phyloP scores from a whole-genome alignment of 2,113 vertebrate species.

The Phalacrocorax carbo region DNA sequence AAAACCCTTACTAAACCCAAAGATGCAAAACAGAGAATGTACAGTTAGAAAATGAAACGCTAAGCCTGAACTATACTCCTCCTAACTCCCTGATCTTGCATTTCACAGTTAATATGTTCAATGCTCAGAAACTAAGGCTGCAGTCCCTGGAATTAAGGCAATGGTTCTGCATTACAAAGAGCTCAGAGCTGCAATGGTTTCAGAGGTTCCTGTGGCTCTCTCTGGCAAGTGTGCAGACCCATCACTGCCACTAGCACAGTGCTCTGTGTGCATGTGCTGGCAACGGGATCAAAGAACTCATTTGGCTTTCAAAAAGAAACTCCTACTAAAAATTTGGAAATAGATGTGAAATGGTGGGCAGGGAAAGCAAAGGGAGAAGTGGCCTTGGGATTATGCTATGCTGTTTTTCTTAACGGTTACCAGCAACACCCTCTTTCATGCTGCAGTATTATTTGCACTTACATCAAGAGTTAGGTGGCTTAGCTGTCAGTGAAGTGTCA shows the following conservation, averaged over 20 bases:
- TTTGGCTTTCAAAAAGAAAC: neutral
- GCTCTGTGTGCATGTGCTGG: neutral
- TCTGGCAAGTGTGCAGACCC: neutral
- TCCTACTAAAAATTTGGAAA: neutral
- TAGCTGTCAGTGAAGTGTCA: neutral
- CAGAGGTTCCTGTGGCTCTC: neutral
- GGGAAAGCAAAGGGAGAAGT: neutral
- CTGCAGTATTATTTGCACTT: neutral
- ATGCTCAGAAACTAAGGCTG: neutral
- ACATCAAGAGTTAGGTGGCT: neutral
- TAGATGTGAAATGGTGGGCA: neutral
- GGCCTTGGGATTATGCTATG: neutral
- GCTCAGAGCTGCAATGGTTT: neutral
- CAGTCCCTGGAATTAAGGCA: neutral
- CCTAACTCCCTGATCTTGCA: neutral
- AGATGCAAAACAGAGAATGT: neutral
- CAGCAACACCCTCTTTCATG: neutral
- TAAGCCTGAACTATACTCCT: neutral
- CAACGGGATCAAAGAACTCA: neutral
- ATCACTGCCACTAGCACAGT: neutral
- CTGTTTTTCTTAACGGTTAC: neutral
- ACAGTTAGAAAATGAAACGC: neutral
- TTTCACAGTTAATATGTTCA: neutral
- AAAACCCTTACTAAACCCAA: neutral
- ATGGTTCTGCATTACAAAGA: neutral